Conservation (phyloP, 1,140 invertebrate genomes). For the Zaprionus tsacasi region DNA sequence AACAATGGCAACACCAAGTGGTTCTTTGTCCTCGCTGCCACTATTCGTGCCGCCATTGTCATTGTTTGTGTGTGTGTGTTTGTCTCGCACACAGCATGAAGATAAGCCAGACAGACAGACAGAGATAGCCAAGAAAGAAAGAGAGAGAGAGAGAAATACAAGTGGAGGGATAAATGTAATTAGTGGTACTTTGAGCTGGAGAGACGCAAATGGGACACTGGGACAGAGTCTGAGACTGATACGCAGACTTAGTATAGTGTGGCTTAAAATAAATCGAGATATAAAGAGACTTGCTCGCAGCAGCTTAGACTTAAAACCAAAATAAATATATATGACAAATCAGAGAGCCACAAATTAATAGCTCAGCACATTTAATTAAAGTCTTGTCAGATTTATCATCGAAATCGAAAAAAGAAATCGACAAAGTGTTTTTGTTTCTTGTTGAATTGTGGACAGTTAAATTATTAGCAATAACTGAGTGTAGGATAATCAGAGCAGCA, state of each 20-base stretch:
- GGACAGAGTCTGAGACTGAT: background rate
- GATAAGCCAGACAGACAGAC: constrained; percentile 27
- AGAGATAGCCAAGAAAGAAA: background rate
- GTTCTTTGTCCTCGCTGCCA: constrained; percentile 37
- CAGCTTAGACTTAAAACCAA: background rate
- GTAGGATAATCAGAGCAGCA: background rate
- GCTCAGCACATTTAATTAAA: background rate
- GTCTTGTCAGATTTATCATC: background rate
- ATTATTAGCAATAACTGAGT: background rate
- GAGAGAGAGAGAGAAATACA: constrained; percentile 8
- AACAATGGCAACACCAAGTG: constrained; percentile 31
- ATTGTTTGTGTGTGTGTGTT: constrained; percentile 16
- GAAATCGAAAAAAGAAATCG: background rate
- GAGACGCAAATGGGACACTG: constrained; percentile 5
- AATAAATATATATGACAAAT: background rate
- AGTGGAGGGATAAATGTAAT: constrained; percentile 50
- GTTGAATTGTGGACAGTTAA: background rate
- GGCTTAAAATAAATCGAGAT: constrained; percentile 9
- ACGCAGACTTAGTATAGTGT: background rate
- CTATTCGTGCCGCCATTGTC: constrained; percentile 23
- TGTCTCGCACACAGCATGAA: constrained; percentile 28
- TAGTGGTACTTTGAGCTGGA: constrained; percentile 35
- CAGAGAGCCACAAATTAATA: background rate
- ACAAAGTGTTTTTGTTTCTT: too few species aligned
- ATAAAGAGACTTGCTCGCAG: constrained; percentile 18